These are phyloP conservation scores for Gymnocephalus cernua DNA, from an alignment of 2,113 vertebrate species.

Conservation along the genomic window DNA sequence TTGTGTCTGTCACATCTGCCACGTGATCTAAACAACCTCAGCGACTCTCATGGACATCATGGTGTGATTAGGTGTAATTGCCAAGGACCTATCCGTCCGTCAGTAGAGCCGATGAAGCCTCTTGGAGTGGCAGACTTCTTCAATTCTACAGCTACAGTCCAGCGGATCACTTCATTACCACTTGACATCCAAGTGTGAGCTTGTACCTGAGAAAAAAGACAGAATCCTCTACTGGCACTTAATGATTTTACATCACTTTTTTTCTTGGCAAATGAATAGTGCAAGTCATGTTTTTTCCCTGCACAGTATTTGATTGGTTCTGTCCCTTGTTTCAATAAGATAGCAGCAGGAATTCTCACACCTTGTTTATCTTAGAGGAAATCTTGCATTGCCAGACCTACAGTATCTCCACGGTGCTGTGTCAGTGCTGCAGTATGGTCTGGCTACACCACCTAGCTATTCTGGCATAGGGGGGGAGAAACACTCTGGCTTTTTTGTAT, in stretches of 20 bases:
- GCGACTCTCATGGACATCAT: not conserved
- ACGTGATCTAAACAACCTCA: not conserved
- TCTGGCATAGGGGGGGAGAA: no score
- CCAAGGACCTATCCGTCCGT: conserved; percentile 10
- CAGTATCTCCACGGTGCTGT: no score
- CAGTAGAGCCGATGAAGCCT: conserved; percentile 14
- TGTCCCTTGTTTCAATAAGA: conserved; percentile 29
- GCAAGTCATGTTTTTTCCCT: conserved; percentile 12
- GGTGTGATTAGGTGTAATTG: conserved; percentile 33
- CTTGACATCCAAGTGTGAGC: conserved; percentile 41
- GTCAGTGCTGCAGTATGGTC: no score
- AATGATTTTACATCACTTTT: conserved; percentile 30
- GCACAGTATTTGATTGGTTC: conserved; percentile 5
- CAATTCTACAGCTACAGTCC: not conserved
- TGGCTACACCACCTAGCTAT: no score
- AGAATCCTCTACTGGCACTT: conserved; percentile 1
- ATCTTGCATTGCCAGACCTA: not conserved
- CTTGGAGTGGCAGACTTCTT: conserved; percentile 4
- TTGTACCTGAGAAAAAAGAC: not conserved
- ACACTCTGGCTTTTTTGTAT: no score
- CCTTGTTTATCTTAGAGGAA: conserved; percentile 38
- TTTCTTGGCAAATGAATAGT: not conserved
- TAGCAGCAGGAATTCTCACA: conserved; percentile 24
- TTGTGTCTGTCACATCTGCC: not conserved
- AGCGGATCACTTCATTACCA: conserved; percentile 6